A percentile compares a stretch with the other conserved stretches of the same genome.
phyloP scores from a whole-genome alignment of 64 coral and sea anemone species.

The Trachythela sp. region DNA sequence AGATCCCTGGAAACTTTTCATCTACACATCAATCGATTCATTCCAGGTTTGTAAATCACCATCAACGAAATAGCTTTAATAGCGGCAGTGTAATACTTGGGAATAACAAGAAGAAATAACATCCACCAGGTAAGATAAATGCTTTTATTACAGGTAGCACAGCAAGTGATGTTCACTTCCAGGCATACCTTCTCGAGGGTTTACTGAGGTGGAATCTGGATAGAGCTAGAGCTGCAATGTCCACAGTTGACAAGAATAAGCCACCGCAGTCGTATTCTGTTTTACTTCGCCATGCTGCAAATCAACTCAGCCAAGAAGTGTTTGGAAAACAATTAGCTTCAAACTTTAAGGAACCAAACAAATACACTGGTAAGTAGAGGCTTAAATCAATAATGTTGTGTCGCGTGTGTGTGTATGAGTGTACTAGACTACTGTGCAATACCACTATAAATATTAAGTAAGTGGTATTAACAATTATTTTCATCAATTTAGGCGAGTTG shows the following conservation, averaged over 20 bases:
- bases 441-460: no score
- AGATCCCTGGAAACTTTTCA: not conserved
- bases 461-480: not conserved
- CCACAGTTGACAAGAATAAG: not conserved
- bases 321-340: not conserved
- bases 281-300: not conserved
- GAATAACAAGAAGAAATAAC: no score
- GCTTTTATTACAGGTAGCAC: not conserved
- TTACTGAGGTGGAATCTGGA: slow-evolving; percentile 54
- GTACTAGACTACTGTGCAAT: no score
- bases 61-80: no score
- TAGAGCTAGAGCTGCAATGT: slow-evolving; percentile 27
- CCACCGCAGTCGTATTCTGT: not conserved
- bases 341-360: slow-evolving; percentile 5
- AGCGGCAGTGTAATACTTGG: no score
- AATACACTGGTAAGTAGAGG: slow-evolving; percentile 10
- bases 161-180: slow-evolving; percentile 53
- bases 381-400: no score
- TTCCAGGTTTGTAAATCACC: not conserved
- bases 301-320: not conserved
- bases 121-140: no score
- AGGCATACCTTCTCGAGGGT: slow-evolving; percentile 47
- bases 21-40: slow-evolving; percentile 2
- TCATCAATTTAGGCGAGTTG: not conserved
- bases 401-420: no score